These are phyloP conservation scores for Poeciliopsis turneri DNA, from an alignment of 2,797 vertebrate species.

Conservation along the genomic window DNA sequence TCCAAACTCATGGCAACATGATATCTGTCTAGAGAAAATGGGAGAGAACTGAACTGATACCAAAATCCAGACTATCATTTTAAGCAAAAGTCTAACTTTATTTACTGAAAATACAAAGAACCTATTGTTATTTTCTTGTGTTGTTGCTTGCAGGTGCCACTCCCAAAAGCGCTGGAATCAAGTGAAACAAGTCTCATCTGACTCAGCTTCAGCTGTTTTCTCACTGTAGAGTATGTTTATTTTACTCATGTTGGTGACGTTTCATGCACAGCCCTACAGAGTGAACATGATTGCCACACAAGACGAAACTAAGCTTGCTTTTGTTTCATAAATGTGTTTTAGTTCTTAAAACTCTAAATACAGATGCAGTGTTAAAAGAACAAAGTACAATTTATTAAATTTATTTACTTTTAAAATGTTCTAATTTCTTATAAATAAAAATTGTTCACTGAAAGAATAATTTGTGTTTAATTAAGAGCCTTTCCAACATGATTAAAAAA, in stretches of 20 bases:
- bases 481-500: neutral
- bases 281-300: constrained; percentile 6
- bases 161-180: constrained; percentile 92
- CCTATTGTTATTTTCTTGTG: constrained; percentile 14
- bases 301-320: neutral
- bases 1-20: neutral
- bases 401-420: neutral
- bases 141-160: constrained; percentile 83
- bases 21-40: neutral
- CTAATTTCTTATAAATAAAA: neutral
- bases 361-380: constrained; percentile 6
- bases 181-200: constrained; percentile 76
- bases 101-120: neutral
- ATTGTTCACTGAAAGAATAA: neutral
- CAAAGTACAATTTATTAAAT: constrained; percentile 6
- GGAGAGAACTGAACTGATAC: neutral
- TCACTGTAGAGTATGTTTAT: constrained; percentile 27
- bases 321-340: constrained; percentile 16
- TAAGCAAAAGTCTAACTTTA: neutral
- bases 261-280: constrained; percentile 7
- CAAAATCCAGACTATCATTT: neutral
- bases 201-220: constrained; percentile 9
- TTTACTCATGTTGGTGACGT: constrained; percentile 16
- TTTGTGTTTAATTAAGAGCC: neutral
- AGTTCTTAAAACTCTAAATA: constrained; percentile 2